Conservation (phyloP, 2,888 invertebrate species). For the Sarcophaga rosellei region DNA sequence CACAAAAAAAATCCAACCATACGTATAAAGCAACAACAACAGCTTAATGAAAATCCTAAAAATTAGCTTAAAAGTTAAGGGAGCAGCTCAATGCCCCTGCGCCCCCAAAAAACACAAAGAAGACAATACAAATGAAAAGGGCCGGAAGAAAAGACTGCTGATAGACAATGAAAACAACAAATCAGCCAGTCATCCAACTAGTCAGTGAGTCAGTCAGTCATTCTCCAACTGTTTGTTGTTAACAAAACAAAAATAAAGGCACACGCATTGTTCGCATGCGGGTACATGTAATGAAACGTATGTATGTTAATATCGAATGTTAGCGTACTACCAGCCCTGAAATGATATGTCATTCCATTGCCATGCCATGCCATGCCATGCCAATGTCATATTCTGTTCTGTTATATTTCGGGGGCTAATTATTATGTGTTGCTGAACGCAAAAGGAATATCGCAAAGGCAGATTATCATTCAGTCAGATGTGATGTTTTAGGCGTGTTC, state of each 20-base stretch:
- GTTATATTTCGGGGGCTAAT: no score
- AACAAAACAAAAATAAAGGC: conserved; percentile 8
- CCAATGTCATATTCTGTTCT: no score
- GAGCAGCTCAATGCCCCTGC: not conserved
- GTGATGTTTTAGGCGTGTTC: conserved; percentile 46
- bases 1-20: conserved; percentile 25
- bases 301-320: conserved; percentile 2
- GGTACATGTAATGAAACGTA: conserved; percentile 5
- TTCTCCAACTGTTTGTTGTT: conserved; percentile 39
- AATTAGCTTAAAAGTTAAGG: conserved; percentile 26
- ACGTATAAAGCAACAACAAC: conserved; percentile 5
- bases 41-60: conserved; percentile 1
- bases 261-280: not conserved
- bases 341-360: no score
- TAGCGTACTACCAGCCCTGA: no score
- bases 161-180: conserved; percentile 6
- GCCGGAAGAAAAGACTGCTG: not conserved
- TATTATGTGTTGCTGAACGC: no score
- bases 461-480: not conserved
- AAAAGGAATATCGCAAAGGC: no score
- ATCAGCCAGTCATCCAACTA: conserved; percentile 27
- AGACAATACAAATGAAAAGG: conserved; percentile 25
- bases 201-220: conserved; percentile 17
- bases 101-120: conserved; percentile 16
- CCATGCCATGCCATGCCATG: no score